Evolutionary conservation across 2,113 vertebrate genomes (phyloP).

Genomic region (Dipodomys ordii): DNA sequence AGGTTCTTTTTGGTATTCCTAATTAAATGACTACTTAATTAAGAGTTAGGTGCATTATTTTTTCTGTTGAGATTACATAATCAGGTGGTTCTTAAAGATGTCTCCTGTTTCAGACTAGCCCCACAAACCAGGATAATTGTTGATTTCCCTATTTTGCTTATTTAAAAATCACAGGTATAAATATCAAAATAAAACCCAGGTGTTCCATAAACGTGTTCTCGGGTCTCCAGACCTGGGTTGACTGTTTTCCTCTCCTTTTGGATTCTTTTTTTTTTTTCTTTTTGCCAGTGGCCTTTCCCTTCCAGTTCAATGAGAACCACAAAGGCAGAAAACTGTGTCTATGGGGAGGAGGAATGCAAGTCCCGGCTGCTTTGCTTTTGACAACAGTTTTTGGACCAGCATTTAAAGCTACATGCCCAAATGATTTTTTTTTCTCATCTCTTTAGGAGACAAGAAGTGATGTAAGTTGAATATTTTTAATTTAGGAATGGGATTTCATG

Average conservation of each 20-base stretch:
- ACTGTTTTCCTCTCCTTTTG: slow-evolving; percentile 24
- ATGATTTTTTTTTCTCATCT: slow-evolving; percentile 2
- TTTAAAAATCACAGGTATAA: slow-evolving; percentile 49
- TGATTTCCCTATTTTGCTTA: slow-evolving; percentile 25
- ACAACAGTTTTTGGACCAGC: not conserved
- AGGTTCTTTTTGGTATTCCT: not conserved
- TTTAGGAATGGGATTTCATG: not conserved
- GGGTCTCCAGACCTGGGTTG: not conserved
- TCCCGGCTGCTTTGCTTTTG: slow-evolving; percentile 8
- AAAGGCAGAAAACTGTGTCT: not conserved
- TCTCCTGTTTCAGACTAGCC: not conserved
- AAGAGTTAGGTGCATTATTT: not conserved
- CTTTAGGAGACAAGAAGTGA: slow-evolving; percentile 23
- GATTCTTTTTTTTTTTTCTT: not conserved
- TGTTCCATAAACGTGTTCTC: not conserved
- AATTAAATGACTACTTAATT: not conserved
- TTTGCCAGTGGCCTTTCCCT: not conserved
- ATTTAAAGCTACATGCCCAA: not conserved
- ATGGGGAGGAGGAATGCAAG: not conserved
- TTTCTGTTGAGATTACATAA: slow-evolving; percentile 20
- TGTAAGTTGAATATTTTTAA: slow-evolving; percentile 23
- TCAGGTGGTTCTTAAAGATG: not conserved
- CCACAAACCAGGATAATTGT: not conserved
- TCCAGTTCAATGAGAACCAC: slow-evolving; percentile 30
- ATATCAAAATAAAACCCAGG: slow-evolving; percentile 18